Evolutionary conservation across 2,797 vertebrate species (phyloP), one percentile per base, ranked within the genome.

Genomic region (Cheirogaleus major): DNA sequence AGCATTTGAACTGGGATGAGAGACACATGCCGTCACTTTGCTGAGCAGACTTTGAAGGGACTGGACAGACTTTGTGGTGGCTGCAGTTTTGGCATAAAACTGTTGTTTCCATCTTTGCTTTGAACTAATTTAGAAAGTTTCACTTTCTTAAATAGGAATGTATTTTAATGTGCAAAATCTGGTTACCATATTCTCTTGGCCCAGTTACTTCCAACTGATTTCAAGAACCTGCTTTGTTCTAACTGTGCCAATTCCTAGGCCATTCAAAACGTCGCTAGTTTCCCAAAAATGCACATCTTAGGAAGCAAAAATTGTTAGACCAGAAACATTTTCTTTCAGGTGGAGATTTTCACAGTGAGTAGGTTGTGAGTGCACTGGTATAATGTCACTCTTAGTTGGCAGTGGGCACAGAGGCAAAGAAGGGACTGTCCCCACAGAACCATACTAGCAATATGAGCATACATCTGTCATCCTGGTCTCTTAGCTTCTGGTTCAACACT

Each of bases 81-180:
- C 92, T 95, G 67, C 52, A 80, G 55, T 93, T 95, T 95, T 89
- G 97, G 97, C 96, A 63, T 61, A 12, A 48, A 48, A 90, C 4
- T 75, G 86, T 65, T 61, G 17, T 98, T 97, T 95, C 92, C 95
- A 89, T 96, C 92, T 85, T 95, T 91, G 81, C 84, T 96, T 52
- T 52, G 81, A 86, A 75, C 43, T 89, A 88, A 93, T 93, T 95
- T 96, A 92, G 76, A 93, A 95, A 69, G 79, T 72, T 92, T 93
- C 84, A 67, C 65, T 92, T 96, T 95, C 72, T 88, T 72, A 95
- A 96, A 93, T 55, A 94, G 63, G 52, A 94, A 86, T 91, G 55
- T 63, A 89, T 72, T 97, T 96, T 95, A 75, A 96, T 80, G 69
- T 80, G 61, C 63, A 72, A 75, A 97, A 87, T 72, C 93, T 96